Base-by-base conservation (phyloP, 2,797 vertebrate species). In the Helostoma temminkii region DNA sequence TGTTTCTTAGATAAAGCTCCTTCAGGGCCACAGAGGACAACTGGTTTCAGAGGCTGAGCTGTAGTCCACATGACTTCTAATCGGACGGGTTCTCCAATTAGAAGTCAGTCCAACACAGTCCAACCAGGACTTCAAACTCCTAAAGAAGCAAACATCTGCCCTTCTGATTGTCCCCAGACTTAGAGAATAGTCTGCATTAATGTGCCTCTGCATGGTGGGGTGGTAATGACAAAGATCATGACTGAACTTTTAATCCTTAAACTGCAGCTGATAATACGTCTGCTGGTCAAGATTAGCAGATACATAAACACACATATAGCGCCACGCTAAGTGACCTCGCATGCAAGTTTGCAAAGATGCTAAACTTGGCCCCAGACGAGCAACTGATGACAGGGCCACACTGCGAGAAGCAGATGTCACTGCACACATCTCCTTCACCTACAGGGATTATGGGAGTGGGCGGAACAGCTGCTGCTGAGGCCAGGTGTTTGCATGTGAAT, bases 361-460 rank as follows among this genome's bases (percentile, higher is more conserved):
- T 60, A 49, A 74, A 69, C 68, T 71, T 74, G 78, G 76, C 65
- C 57, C 36, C 42, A 21, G 74, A 76, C 61, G 46, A 41, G 60
- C 67, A 64, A 43, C 24, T 62, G 76, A 83, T 73, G 82, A 76
- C 70, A 69, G 71, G 74, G 73, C 76, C 68, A 72, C 82, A 69
- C 61, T 49, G 79, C 43, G 74, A 78, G 80, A 76, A 76, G 77
- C 87, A 89, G 86, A 87, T 88, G 85, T 86, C 86, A 65, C 70
- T 14, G 43, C 74, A 75, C 74, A 79, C 74, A 66, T 72, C 80
- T 76, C 64, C 68, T 76, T 61, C 66, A 83, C 89, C 83, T 45
- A 64, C 67, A 59, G 81, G 87, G 89, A 91, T 90, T 90, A 91
- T 61, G 68, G 70, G 63, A 84, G 75, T 64, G 80, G 81, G 56